Percentiles rank a stretch among this genome's conserved stretches.
phyloP scores from a whole-genome alignment of 2,797 vertebrate species.

The Aulostomus chinensis region DNA sequence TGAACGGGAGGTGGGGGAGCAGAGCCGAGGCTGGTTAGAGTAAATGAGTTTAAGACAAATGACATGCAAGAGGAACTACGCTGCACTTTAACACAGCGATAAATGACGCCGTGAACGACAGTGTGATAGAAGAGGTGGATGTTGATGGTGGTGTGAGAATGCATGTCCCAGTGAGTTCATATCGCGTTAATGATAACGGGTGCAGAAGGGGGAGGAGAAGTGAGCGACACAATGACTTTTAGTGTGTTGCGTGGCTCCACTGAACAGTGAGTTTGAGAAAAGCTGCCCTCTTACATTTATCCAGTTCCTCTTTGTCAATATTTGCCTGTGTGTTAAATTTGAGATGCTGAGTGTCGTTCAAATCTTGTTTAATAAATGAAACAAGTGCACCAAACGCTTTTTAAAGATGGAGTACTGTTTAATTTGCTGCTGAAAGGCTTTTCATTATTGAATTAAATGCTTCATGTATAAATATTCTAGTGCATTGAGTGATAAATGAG shows the following conservation, averaged over 20 bases:
- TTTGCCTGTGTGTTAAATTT: no score
- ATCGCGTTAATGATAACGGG: no score
- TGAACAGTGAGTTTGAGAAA: no score
- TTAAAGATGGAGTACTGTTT: conserved; percentile 34
- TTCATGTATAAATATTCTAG: conserved; percentile 48
- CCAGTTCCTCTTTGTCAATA: no score
- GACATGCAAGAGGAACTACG: conserved; percentile 22
- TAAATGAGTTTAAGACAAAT: conserved; percentile 67
- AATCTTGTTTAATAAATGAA: conserved; percentile 43
- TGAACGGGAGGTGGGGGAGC: conserved; percentile 2
- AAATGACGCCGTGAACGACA: conserved; percentile 30
- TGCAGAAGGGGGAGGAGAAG: no score
- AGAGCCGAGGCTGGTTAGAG: conserved; percentile 31
- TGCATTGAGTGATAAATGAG: conserved; percentile 49
- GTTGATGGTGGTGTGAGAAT: no score
- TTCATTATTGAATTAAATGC: conserved; percentile 56
- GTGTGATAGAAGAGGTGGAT: conserved; percentile 18
- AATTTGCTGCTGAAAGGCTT: conserved; percentile 47
- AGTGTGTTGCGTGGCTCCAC: no score
- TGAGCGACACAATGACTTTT: no score
- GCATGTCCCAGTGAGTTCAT: no score
- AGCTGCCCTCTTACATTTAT: no score
- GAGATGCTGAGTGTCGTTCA: conserved; percentile 25
- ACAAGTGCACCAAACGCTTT: conserved; percentile 29
- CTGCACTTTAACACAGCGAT: conserved; percentile 4